Evolutionary conservation across 2,113 vertebrate species (phyloP), one percentile per base, ranked within the genome.

Genomic region (Melanerpes aurifrons): DNA sequence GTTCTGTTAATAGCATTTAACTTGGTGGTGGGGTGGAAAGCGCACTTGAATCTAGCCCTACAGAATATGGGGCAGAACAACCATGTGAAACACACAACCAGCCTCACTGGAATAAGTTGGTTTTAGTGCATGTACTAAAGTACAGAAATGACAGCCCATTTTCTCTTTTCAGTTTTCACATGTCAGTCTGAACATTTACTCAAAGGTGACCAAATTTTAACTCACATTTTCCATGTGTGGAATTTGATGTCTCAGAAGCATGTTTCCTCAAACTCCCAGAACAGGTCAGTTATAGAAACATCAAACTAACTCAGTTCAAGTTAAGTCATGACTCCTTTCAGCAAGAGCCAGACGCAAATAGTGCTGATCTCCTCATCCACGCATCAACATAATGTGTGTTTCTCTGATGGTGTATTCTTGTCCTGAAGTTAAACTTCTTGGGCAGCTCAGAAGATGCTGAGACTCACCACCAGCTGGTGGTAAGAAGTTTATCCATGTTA

Each of bases 31-130:
- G 9, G 10, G 18, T 43, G 8, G 17, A 67, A 90, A 66, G 3
- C 1, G 4, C 13, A 14, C 7, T 29, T 56, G 28, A 70, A 47
- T 74, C 70, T 10, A 68, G 29, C 6, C 7, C 19, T 53, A 12
- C 5, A 71, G 22, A 83, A 28, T n/a, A 67, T 6, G 7, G 22
- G 16, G 4, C 0, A 0, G 20, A 81, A 59, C 7, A 91, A 47
- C 5, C 15, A 58, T 7, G 61, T 0, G 2, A 4, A 72, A 43
- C 18, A 77, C 3, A 28, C 0, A 2, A 61, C 10, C 13, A 12
- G 6, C 29, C 13, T 82, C 18, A 66, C 22, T 26, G 56, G 37
- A 90, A 71, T 6, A 8, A 29, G 4, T 20, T 18, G 35, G 4
- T 0, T 83, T 73, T 67, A 18, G 7, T 74, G 29, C 11, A 35